Evolutionary conservation across 2,113 vertebrate genomes (phyloP).

Genomic region (Pogona vitticeps): DNA sequence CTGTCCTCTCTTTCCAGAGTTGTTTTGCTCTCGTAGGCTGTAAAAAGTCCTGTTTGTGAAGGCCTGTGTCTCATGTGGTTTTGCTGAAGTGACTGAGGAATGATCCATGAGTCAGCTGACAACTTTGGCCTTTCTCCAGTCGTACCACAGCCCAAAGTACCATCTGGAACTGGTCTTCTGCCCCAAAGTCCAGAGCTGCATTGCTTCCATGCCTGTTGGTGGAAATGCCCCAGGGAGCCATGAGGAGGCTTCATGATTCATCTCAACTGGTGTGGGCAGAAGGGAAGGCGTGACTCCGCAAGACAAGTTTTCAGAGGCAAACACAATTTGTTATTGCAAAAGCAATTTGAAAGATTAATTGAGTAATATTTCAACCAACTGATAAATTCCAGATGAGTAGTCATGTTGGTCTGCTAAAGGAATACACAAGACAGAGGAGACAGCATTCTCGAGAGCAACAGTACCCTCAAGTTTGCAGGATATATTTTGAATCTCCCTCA

Average conservation of each 20-base stretch:
- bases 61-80: slow-evolving; percentile 8
- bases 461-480: not conserved
- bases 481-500: not conserved
- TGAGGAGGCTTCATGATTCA: not conserved
- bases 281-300: not conserved
- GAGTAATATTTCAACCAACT: not conserved
- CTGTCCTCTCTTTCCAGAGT: slow-evolving; percentile 28
- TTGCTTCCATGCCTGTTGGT: accelerated
- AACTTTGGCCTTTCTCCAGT: not conserved
- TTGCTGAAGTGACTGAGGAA: not conserved
- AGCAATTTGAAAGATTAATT: not conserved
- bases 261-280: not conserved
- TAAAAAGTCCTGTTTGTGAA: not conserved
- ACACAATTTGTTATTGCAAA: not conserved
- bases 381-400: not conserved
- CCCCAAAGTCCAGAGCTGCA: accelerated
- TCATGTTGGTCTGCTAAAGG: not conserved
- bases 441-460: not conserved
- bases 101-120: slow-evolving; percentile 17
- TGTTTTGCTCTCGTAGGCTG: slow-evolving; percentile 5
- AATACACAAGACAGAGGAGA: not conserved
- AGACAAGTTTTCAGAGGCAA: not conserved
- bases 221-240: accelerated
- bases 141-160: not conserved
- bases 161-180: slow-evolving; percentile 1